Evolutionary conservation across 1,140 invertebrate species (phyloP), one percentile per base, ranked within the genome.

Genomic region (Himalopsyche phryganea): DNA sequence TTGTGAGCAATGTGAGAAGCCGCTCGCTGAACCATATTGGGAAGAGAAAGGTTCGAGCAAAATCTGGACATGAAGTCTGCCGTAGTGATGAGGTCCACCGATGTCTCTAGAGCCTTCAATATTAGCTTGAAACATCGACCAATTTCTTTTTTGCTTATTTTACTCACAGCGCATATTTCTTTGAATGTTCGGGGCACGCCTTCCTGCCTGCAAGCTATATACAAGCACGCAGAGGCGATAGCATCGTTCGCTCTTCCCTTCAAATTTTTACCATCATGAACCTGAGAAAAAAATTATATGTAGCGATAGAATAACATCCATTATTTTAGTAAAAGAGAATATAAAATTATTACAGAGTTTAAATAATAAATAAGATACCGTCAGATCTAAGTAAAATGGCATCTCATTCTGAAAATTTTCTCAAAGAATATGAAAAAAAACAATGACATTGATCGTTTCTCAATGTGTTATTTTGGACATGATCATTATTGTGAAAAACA

Each of bases 141-240:
- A 66, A 99, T 99, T 80, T 99, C 98, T 71, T 98, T 98, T 75
- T 99, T 99, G 64, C 96, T 97, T 42, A 99, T 94, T 79, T 96
- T 97, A 67, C 94, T 98, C 20, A 98, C 92, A 6, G 96, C 95
- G 79, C 96, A 98, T 47, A 98, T 98, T 84, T 98, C 96, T 82
- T 96, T 99, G 71, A 99, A 99, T 32, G 98, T 99, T 65, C 98
- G 84, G 0, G 97, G 97, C 0, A 99, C 98, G 9, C 94, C 94
- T 77, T 99, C 97, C 72, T 99, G 96, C 28, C 98, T 81, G 73
- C 98, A 99, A 1, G 98, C 96, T 65, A 99, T 99, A 70, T 99
- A 99, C 6, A 99, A 80, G 78, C 96, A 99, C 0, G 98, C 96
- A 0, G 97, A 97, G 0, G 96, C 94, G 67, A 99, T 98, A 0